These are phyloP conservation scores for Torymus tubicola DNA, from an alignment of 2,888 invertebrate species.

Conservation along the genomic window DNA sequence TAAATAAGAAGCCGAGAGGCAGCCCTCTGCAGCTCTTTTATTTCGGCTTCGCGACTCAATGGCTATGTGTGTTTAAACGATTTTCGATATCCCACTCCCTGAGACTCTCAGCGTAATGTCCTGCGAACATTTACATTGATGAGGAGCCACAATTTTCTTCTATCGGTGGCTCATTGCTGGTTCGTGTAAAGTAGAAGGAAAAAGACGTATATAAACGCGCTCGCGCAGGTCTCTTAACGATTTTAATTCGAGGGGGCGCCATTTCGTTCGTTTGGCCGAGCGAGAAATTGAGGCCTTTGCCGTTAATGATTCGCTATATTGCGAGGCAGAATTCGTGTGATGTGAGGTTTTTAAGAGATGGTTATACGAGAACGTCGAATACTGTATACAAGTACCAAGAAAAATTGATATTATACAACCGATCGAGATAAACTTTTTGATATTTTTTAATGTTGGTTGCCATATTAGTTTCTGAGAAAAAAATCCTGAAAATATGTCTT, in stretches of 20 bases:
- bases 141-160: constrained; percentile 48
- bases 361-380: no score
- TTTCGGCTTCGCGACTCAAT: not conserved
- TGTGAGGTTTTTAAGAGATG: no score
- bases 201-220: not conserved
- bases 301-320: constrained; percentile 27
- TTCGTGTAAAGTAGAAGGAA: constrained; percentile 1
- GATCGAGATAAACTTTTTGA: no score
- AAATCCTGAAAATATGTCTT: no score
- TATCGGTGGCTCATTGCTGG: not conserved
- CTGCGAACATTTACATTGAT: constrained; percentile 54
- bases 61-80: constrained; percentile 49
- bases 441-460: no score
- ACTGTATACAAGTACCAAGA: no score
- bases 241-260: constrained; percentile 38
- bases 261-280: constrained; percentile 13
- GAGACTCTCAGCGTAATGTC: constrained; percentile 47
- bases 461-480: no score
- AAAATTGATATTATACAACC: no score
- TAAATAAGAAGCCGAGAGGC: constrained; percentile 41
- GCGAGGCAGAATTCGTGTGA: no score
- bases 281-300: constrained; percentile 21
- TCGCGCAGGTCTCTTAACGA: constrained; percentile 7
- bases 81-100: constrained; percentile 54
- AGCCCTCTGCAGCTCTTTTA: not conserved